Percentiles rank a stretch among this genome's conserved stretches.
phyloP scores from a whole-genome alignment of 2,113 vertebrate genomes.

The Galeopterus variegatus region DNA sequence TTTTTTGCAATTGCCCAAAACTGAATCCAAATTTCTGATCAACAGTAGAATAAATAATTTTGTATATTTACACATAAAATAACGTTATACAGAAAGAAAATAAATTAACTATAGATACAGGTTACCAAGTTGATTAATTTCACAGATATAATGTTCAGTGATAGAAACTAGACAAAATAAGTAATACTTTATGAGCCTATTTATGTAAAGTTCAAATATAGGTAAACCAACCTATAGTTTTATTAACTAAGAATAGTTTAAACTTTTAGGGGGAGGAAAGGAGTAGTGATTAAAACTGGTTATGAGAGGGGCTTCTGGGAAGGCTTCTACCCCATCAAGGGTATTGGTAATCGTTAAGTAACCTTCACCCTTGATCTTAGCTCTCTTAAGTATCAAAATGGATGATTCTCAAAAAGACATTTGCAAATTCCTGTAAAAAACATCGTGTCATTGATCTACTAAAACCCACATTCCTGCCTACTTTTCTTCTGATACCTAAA shows the following conservation, averaged over 20 bases:
- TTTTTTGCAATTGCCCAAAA: no score
- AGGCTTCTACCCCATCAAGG: no score
- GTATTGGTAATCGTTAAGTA: background rate
- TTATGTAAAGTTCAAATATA: background rate
- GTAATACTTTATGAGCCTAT: no score
- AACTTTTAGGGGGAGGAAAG: background rate
- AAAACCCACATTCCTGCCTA: background rate
- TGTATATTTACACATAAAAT: no score
- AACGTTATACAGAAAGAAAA: no score
- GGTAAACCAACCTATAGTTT: no score
- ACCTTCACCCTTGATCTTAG: background rate
- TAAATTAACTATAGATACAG: background rate
- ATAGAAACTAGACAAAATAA: background rate
- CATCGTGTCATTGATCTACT: background rate
- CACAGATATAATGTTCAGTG: background rate
- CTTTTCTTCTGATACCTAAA: background rate
- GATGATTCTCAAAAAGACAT: background rate
- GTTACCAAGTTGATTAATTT: background rate
- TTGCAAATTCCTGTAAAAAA: background rate
- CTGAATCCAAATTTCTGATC: no score
- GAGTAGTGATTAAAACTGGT: background rate
- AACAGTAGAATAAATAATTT: no score
- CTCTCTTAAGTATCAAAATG: background rate
- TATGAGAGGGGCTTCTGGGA: background rate
- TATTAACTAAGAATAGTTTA: background rate